Evolutionary conservation across 2,113 vertebrate species (phyloP), one percentile per base, ranked within the genome.

Genomic region (Pachycephala philippinensis): DNA sequence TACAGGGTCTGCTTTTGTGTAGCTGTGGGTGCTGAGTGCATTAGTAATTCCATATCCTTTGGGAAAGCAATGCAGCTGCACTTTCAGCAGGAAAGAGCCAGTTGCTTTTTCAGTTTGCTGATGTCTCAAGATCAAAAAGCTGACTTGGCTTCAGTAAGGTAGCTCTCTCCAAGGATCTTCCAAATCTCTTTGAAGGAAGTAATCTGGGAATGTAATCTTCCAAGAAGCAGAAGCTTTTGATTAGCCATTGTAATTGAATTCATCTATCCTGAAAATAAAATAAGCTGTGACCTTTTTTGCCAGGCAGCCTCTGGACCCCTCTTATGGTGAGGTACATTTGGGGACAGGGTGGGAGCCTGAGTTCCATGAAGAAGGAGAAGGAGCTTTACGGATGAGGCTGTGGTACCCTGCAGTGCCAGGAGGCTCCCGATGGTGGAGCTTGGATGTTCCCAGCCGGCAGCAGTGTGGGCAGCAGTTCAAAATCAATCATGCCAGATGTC

Each of bases 371-470:
- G 50, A 20, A 74, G 39, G 39, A 22, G 37, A 13, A 83, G 53
- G 49, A 59, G 21, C 21, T 39, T 45, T 60, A 17, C 0, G 1
- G 59, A 6, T 2, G 3, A 66, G 21, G 14, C 26, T 47, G 56
- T 3, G 6, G 89, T 84, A 37, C 57, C 61, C 37, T 69, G 95
- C 91, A 75, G 66, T 95, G 89, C 87, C 82, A 19, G 18, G 63
- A 94, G 77, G 54, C 30, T 94, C 83, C 92, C 4, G 2, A 13
- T 0, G 8, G 26, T 83, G 60, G 86, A 92, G 83, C 88, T 88
- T 3, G 0, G 75, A 37, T 47, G 5, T 83, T 93, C 76, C 59
- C 0, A 0, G 37, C 64, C 0, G 0, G 59, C 66, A 50, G 70
- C 0, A 0, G 9, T 2, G 2, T 10, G 63, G 79, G 44, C 66